These are phyloP conservation scores for Smutsia temminckii DNA, from an alignment of 2,797 vertebrate genomes.

Conservation along the genomic window DNA sequence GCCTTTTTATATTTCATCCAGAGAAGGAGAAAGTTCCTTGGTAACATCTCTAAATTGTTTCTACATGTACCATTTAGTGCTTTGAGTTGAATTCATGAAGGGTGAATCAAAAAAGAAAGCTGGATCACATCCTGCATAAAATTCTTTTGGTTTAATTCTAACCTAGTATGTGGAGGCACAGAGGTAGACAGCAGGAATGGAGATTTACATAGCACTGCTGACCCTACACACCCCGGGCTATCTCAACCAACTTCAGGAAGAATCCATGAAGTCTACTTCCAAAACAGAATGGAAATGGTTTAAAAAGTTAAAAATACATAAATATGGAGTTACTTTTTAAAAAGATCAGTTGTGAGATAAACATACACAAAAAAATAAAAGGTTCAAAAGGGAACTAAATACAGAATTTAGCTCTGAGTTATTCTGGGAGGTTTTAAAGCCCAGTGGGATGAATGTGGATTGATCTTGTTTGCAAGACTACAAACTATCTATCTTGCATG, in stretches of 20 bases:
- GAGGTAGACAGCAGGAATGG: background rate
- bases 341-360: background rate
- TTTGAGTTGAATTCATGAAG: background rate
- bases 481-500: background rate
- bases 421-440: background rate
- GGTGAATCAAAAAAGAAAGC: background rate
- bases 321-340: background rate
- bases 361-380: background rate
- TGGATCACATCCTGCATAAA: background rate
- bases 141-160: conserved; percentile 27
- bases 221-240: background rate
- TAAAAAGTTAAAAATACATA: background rate
- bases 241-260: background rate
- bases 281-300: background rate
- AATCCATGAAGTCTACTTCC: background rate
- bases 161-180: background rate
- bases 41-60: conserved; percentile 5
- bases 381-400: background rate
- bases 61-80: background rate
- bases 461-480: background rate
- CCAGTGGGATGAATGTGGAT: background rate
- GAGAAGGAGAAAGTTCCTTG: background rate
- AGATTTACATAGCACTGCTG: no score
- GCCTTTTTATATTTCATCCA: background rate
- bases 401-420: background rate